Conservation (phyloP, 2,797 vertebrate genomes). For the Onychomys torridus region DNA sequence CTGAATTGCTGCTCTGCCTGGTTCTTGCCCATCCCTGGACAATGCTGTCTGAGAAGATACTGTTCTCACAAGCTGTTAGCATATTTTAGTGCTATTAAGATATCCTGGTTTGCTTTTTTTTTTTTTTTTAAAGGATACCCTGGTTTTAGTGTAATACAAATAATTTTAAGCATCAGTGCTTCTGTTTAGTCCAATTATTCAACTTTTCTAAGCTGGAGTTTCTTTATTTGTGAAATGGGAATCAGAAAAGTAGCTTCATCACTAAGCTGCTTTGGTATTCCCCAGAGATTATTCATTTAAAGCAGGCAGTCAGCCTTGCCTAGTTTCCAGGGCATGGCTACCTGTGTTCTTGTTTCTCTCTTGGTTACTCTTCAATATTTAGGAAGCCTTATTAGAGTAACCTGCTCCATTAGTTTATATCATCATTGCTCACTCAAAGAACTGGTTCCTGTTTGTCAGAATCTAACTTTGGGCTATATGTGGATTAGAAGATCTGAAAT, state of each 20-base stretch:
- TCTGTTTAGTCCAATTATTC: constrained; percentile 31
- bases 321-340: neutral
- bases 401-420: neutral
- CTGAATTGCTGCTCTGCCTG: neutral
- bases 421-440: constrained; percentile 21
- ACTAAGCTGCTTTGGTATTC: neutral
- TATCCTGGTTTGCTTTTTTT: constrained; percentile 10
- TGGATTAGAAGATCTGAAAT: neutral
- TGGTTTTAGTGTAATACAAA: constrained; percentile 36
- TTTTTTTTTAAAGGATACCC: neutral
- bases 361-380: constrained; percentile 54
- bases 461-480: constrained; percentile 39
- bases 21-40: neutral
- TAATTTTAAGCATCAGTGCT: neutral
- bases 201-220: neutral
- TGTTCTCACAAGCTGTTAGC: neutral
- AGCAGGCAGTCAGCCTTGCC: neutral
- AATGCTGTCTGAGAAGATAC: neutral
- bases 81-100: neutral
- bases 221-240: neutral
- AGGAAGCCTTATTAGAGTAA: constrained; percentile 64
- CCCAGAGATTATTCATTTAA: constrained; percentile 1
- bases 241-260: neutral
- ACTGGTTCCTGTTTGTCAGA: constrained; percentile 30
- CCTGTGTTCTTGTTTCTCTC: neutral